phyloP scores from a whole-genome alignment of 2,888 invertebrate species.

The Dicycla oo region DNA sequence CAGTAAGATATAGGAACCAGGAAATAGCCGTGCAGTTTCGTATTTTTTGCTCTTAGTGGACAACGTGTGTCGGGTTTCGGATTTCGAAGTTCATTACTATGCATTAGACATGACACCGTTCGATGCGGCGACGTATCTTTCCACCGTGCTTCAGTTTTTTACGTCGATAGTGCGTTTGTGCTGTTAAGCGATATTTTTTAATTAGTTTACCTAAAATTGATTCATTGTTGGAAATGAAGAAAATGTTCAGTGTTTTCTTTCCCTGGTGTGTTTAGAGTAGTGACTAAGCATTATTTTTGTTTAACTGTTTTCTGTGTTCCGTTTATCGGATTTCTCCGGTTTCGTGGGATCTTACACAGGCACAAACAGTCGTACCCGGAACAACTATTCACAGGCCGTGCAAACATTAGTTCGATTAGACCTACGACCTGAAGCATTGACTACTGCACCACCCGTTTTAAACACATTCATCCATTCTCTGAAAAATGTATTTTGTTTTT shows the following conservation, averaged over 20 bases:
- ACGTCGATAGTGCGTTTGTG: background rate
- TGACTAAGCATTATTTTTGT: too few species aligned
- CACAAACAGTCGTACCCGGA: too few species aligned
- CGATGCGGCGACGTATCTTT: constrained; percentile 2
- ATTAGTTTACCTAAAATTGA: background rate
- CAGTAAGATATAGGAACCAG: background rate
- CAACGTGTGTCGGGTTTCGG: constrained; percentile 29
- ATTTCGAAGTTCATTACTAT: constrained; percentile 53
- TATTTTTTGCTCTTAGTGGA: constrained; percentile 48
- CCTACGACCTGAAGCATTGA: too few species aligned
- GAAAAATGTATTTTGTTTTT: background rate
- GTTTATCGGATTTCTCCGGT: too few species aligned
- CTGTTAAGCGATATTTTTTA: background rate
- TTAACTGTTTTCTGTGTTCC: too few species aligned
- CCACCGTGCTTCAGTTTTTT: constrained; percentile 13
- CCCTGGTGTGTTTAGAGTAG: too few species aligned
- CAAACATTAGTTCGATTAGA: too few species aligned
- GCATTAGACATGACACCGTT: constrained; percentile 52
- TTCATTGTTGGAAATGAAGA: background rate
- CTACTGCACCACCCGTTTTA: too few species aligned
- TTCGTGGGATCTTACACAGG: too few species aligned
- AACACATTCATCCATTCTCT: too few species aligned
- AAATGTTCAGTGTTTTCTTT: too few species aligned
- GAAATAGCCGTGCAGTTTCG: background rate
- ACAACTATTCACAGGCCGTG: too few species aligned